Base-by-base conservation (phyloP, 2,888 invertebrate species). In the Cepaea hortensis region DNA sequence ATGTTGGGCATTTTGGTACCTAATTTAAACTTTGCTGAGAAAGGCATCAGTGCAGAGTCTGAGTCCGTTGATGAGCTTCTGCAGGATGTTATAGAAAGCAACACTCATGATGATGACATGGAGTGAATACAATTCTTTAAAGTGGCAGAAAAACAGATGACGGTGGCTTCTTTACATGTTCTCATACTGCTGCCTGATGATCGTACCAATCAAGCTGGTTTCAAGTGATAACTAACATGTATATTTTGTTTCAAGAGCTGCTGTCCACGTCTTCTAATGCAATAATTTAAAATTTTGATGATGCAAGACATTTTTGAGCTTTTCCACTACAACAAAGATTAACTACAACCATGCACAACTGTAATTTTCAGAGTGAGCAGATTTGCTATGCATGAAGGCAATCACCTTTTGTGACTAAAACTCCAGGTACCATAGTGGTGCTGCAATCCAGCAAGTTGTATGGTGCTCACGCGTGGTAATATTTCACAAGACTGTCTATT, bases 1-100 rank as follows among this genome's bases (percentile, higher is more conserved):
- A 94, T 94, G 94, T 90, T 94, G 88, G 92, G 93, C 88, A 93
- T 93, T 85, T 91, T 94, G 87, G 93, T 93, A 20, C 94, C 94
- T 15, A 94, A 94, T 87, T 89, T 94, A 85, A 93, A 93, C 88
- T 92, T 93, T 83, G 94, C 93, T 81, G 94, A 93, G 88, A 93
- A 93, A 87, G 93, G 93, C 81, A 93, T 94, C 87, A 93, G 93
- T 85, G 93, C 92, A 4, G 93, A 93, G 84, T 92, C 93, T 20
- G 93, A 94, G 86, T 92, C 94, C 4, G 93, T 94, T 7, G 94
- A 94, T 87, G 92, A 93, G 88, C 91, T 94, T 55, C 91, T 94
- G 35, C 91, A 93, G 85, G 94, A 94, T 89, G 94, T 94, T 80
- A 94, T 94, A 77, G 93, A 93, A 89, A 93, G 93, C 90, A 93